Conservation (phyloP, 2,113 vertebrate genomes). For the Pituophis catenifer region DNA sequence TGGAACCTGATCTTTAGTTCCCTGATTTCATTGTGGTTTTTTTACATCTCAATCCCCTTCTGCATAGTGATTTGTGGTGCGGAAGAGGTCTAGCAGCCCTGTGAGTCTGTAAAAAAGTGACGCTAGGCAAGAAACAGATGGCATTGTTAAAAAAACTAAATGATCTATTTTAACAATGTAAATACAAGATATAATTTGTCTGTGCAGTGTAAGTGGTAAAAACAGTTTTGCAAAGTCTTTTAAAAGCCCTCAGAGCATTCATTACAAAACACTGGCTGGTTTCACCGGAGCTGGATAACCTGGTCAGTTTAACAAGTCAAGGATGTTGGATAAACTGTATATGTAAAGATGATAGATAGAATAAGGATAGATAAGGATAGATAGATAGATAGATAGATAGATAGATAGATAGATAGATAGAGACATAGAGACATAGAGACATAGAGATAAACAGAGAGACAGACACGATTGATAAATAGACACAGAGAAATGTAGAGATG, state of each 20-base stretch:
- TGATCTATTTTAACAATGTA: not conserved
- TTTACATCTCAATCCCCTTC: not conserved
- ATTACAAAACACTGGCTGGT: not conserved
- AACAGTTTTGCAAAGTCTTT: not conserved
- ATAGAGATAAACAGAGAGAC: too few relatives aligned
- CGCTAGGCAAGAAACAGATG: not conserved
- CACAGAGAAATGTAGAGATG: not conserved
- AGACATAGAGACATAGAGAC: too few relatives aligned
- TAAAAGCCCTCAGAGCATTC: not conserved
- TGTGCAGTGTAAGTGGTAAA: not conserved
- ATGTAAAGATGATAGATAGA: not conserved
- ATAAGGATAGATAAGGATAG: not conserved
- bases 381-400: not conserved
- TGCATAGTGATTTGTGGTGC: not conserved
- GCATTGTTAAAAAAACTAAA: not conserved
- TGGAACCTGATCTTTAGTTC: not conserved
- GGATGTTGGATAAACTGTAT: not conserved
- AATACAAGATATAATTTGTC: not conserved
- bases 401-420: too few relatives aligned
- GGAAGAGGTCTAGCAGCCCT: not conserved
- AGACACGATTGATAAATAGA: not conserved
- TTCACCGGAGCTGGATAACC: not conserved
- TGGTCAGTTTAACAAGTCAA: not conserved
- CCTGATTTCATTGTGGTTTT: not conserved
- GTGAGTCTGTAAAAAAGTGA: not conserved